A percentile compares a stretch with the other conserved stretches of the same genome.
These are phyloP conservation scores for Melipona quadrifasciata DNA, from an alignment of 1,140 invertebrate genomes.

Conservation along the genomic window DNA sequence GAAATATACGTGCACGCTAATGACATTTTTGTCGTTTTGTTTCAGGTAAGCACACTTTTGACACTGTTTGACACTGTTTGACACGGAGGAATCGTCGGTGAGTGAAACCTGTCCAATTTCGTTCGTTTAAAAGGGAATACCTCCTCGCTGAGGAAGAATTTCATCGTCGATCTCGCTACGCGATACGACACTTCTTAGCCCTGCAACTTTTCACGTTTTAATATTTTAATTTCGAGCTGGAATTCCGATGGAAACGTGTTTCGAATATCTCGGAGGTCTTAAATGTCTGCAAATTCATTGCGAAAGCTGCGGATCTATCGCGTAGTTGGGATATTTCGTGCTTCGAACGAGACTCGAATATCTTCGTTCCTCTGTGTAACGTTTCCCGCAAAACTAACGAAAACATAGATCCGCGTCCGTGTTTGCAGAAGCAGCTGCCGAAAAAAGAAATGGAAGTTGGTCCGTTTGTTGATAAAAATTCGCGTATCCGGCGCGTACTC, in stretches of 20 bases:
- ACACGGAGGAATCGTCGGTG: not conserved
- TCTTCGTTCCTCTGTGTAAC: not conserved
- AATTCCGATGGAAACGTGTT: constrained; percentile 44
- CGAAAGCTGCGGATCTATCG: not conserved
- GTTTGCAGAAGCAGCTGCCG: not conserved
- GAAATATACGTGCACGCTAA: not conserved
- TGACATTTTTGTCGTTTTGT: constrained; percentile 59
- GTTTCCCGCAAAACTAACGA: not conserved
- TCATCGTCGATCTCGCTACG: not conserved
- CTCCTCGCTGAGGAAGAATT: constrained; percentile 30
- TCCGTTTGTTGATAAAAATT: not conserved
- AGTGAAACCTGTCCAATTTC: constrained; percentile 14
- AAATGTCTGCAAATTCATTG: constrained; percentile 5
- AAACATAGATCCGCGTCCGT: not conserved
- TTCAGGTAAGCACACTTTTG: constrained; percentile 69
- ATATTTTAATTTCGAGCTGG: constrained; percentile 52
- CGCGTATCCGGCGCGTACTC: not conserved
- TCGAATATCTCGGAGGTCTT: constrained; percentile 27
- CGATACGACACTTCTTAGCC: constrained; percentile 5
- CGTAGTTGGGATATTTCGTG: constrained; percentile 6
- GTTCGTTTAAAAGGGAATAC: not conserved
- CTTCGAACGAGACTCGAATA: not conserved
- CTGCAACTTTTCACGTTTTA: constrained; percentile 19
- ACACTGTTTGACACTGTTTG: not conserved
- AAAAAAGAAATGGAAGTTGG: not conserved